A percentile compares a stretch with the other conserved stretches of the same genome.
These are phyloP conservation scores for Varroa destructor DNA, from an alignment of 1,140 invertebrate species.

Conservation along the genomic window DNA sequence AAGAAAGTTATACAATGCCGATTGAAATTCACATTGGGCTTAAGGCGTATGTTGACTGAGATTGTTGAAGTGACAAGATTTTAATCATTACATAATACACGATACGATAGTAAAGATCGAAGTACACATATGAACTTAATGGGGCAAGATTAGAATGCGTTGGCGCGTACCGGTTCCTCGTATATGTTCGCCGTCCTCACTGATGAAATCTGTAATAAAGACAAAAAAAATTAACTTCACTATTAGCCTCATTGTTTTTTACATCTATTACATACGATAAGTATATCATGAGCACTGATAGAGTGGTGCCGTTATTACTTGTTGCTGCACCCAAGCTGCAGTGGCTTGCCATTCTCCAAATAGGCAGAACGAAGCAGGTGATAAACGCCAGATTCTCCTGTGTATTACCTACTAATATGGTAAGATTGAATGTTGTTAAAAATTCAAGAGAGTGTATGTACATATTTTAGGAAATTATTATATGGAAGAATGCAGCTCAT, in stretches of 20 bases:
- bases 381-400: no score
- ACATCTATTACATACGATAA: background rate
- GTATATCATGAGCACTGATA: background rate
- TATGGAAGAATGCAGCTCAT: no score
- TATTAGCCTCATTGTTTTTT: background rate
- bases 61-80: constrained; percentile 3
- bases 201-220: constrained; percentile 69
- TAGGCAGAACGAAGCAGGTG: no score
- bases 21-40: constrained; percentile 24
- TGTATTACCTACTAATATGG: no score
- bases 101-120: constrained; percentile 5
- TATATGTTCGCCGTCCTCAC: constrained; percentile 76
- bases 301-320: background rate
- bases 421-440: no score
- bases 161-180: constrained; percentile 52
- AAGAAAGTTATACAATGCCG: constrained; percentile 1
- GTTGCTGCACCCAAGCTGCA: no score
- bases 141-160: background rate
- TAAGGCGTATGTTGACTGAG: constrained; percentile 5
- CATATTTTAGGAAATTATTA: no score
- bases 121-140: background rate
- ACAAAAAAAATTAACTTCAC: constrained; percentile 24
- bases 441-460: no score
- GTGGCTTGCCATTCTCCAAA: no score
- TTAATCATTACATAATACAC: no score